A percentile compares a stretch with the other conserved stretches of the same genome.
These are phyloP conservation scores for Trypoxylus dichotomus DNA, from an alignment of 1,140 invertebrate genomes.

Conservation along the genomic window DNA sequence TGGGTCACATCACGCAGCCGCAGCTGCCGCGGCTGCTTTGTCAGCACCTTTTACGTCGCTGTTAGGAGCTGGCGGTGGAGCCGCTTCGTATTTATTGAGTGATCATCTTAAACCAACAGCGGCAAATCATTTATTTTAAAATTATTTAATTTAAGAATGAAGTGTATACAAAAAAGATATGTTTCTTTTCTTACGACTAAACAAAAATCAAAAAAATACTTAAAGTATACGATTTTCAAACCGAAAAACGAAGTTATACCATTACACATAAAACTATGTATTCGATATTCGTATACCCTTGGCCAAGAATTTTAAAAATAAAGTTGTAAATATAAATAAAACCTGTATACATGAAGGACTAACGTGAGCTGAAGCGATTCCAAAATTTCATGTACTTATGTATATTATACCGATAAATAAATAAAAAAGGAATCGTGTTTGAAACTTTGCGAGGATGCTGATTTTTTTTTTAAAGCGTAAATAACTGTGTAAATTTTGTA, in stretches of 20 bases:
- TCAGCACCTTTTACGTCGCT: slow-evolving; percentile 54
- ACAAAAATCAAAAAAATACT: not conserved
- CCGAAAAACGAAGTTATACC: not conserved
- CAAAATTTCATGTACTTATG: not conserved
- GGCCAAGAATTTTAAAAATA: not conserved
- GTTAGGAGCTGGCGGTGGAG: slow-evolving; percentile 49
- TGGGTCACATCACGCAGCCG: slow-evolving; percentile 48
- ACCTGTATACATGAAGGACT: not conserved
- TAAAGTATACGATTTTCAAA: slow-evolving; percentile 1
- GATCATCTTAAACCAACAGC: slow-evolving; percentile 51
- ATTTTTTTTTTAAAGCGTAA: not conserved
- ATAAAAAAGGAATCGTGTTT: not conserved
- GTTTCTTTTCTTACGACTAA: not conserved
- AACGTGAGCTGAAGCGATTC: not conserved
- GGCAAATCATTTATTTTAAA: slow-evolving; percentile 53
- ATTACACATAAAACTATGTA: not conserved
- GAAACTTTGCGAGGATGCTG: too few relatives aligned
- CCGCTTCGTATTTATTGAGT: slow-evolving; percentile 50
- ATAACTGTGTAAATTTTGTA: not conserved
- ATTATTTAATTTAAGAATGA: not conserved
- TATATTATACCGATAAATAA: not conserved
- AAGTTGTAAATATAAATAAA: slow-evolving; percentile 17
- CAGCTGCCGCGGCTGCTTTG: slow-evolving; percentile 49
- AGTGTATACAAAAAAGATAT: not conserved
- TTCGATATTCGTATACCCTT: not conserved